Conservation (phyloP, 2,888 invertebrate genomes). For the Orthonychiurus folsomi region DNA sequence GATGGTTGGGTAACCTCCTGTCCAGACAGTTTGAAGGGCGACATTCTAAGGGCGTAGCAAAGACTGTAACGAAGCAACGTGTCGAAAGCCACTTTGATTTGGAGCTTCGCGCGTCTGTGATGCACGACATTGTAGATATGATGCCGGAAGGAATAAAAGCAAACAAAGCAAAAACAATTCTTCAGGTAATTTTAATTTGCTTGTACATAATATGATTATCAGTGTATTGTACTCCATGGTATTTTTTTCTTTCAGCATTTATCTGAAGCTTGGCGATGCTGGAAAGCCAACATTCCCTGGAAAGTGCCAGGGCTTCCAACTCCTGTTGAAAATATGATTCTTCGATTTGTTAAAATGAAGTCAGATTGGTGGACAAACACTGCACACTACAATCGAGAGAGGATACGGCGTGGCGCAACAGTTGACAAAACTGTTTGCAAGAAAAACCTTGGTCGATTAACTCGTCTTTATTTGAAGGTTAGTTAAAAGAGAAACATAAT, state of each 20-base stretch:
- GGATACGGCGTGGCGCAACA: conserved; percentile 97
- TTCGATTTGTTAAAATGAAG: conserved; percentile 99
- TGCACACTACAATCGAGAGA: conserved; percentile 97
- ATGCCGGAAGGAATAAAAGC: conserved; percentile 99
- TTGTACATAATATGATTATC: no score
- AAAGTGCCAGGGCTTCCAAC: conserved; percentile 98
- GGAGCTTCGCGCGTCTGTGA: conserved; percentile 88
- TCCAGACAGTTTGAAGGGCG: conserved; percentile 98
- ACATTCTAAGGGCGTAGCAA: conserved; percentile 98
- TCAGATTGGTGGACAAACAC: conserved; percentile 99
- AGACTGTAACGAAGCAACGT: conserved; percentile 98
- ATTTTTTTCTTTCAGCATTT: conserved; percentile 54
- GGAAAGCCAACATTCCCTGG: conserved; percentile 99
- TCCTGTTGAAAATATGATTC: conserved; percentile 99
- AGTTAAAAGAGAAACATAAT: not conserved
- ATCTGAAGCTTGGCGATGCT: conserved; percentile 98
- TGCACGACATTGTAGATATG: conserved; percentile 99
- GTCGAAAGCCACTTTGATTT: conserved; percentile 99
- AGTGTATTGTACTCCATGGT: no score
- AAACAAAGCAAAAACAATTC: conserved; percentile 96
- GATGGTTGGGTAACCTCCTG: conserved; percentile 98
- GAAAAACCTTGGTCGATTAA: conserved; percentile 97
- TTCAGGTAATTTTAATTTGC: conserved; percentile 64
- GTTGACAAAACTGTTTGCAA: conserved; percentile 99
- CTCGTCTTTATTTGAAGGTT: conserved; percentile 81